A percentile compares a stretch with the other conserved stretches of the same genome.
Conservation (phyloP, 2,888 invertebrate genomes). For the Agonum fuliginosum region DNA sequence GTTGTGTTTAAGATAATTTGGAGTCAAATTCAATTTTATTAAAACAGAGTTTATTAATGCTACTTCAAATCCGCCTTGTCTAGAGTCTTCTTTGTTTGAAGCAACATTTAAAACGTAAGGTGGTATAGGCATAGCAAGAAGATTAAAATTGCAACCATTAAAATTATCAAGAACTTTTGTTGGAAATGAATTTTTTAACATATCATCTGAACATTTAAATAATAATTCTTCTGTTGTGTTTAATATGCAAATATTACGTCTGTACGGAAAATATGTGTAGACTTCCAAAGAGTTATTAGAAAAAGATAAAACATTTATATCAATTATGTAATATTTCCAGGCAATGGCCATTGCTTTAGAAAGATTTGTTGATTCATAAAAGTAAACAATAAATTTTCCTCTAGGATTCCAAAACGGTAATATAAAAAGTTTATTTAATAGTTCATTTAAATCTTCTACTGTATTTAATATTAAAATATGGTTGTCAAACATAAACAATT, state of each 20-base stretch:
- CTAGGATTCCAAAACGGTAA: constrained; percentile 1
- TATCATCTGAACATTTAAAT: neutral
- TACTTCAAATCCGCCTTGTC: constrained; percentile 63
- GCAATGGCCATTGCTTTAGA: constrained; percentile 1
- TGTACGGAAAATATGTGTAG: constrained; percentile 11
- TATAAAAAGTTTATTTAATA: too few relatives aligned
- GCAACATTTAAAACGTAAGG: constrained; percentile 63
- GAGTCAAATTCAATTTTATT: too few relatives aligned
- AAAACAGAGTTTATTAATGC: constrained; percentile 61
- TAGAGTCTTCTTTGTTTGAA: neutral
- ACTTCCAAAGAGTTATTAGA: neutral
- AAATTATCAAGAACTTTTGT: constrained; percentile 41
- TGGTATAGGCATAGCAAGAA: constrained; percentile 55
- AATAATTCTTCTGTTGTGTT: neutral
- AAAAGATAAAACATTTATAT: constrained; percentile 8
- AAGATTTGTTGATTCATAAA: neutral
- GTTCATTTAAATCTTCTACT: neutral
- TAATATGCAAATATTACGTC: neutral
- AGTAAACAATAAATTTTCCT: neutral
- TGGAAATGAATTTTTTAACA: neutral
- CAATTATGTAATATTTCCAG: constrained; percentile 19
- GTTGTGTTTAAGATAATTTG: too few relatives aligned
- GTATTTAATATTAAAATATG: neutral
- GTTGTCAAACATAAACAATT: neutral
- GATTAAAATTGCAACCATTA: constrained; percentile 61